Base-by-base conservation (phyloP, 2,888 invertebrate genomes). In the Sarcophaga carnaria region DNA sequence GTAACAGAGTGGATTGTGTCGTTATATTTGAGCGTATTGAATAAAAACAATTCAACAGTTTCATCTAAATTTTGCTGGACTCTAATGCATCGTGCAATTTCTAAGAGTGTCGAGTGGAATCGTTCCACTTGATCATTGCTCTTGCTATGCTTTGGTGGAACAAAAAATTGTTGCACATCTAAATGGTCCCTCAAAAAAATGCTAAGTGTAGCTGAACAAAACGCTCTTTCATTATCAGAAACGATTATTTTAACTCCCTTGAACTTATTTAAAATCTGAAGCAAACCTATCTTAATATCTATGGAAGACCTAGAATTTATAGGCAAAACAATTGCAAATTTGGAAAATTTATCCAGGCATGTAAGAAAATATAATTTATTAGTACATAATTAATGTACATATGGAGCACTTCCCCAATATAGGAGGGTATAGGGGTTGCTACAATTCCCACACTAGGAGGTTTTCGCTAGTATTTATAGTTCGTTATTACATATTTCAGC, bases 101-200 rank as follows among this genome's bases (percentile, higher is more conserved):
- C 5, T 5, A 27, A 27, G 22, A 22, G 27, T 37, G 37, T 60
- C 37, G 77, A 77, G 67, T 66, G 67, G 11, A 67, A 77, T 59
- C 59, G 69, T 69, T 77, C 67, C 17, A 77, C 67, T 45, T 64
- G 75, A 17, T 22, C 69, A 60, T 78, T 78, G n/a, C 77, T 78
- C 67, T 69, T 62, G n/a, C 77, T 78, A 66, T 78, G 77, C 47
- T 69, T 11, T 22, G 22, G 22, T 22, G 22, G 22, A 22, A 22
- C 22, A 22, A 22, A 22, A 22, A 22, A 22, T 22, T 22, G 22
- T 22, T 22, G 22, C 1, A 22, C 22, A 22, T 22, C 22, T 22
- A 22, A 22, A 22, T 22, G 77, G 69, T 0, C 27, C 27, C 27
- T 69, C 69, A 62, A 78, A 78, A 62, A 69, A 78, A 60, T 78